Percentiles rank a stretch among this genome's conserved stretches.
These are phyloP conservation scores for Sesia apiformis DNA, from an alignment of 2,888 invertebrate genomes.

Conservation along the genomic window DNA sequence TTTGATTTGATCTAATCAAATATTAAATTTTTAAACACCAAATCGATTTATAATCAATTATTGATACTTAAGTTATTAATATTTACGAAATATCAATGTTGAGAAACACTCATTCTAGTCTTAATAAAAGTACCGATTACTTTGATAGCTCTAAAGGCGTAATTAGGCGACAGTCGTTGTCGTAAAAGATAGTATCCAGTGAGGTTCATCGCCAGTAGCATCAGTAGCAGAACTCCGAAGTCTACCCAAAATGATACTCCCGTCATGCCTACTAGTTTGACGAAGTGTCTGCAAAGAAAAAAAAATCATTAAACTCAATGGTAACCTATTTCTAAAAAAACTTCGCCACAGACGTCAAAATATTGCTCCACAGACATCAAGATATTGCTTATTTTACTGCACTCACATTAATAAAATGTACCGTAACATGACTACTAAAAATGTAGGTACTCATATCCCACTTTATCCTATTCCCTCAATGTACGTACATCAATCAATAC, in stretches of 20 bases:
- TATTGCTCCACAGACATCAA: too few relatives aligned
- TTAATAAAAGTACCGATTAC: conserved; percentile 82
- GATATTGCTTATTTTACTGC: too few relatives aligned
- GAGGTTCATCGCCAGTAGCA: conserved; percentile 78
- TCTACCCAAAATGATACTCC: conserved; percentile 80
- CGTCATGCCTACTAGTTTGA: conserved; percentile 84
- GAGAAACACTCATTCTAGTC: conserved; percentile 69
- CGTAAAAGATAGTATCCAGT: conserved; percentile 82
- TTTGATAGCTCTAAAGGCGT: conserved; percentile 81
- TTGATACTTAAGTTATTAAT: too few relatives aligned
- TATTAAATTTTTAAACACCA: too few relatives aligned
- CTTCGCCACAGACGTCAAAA: too few relatives aligned
- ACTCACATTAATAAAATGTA: too few relatives aligned
- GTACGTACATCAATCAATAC: too few relatives aligned
- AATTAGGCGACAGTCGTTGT: conserved; percentile 80
- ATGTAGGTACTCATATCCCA: too few relatives aligned
- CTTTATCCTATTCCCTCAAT: too few relatives aligned
- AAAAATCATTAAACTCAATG: neutral
- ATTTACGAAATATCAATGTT: conserved; percentile 22
- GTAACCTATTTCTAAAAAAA: neutral
- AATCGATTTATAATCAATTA: neutral
- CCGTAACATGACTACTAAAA: too few relatives aligned
- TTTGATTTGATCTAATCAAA: too few relatives aligned
- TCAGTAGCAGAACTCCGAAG: conserved; percentile 74
- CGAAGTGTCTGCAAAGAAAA: conserved; percentile 73